These are phyloP conservation scores for Elegia similella DNA, from an alignment of 2,888 invertebrate species.

Conservation along the genomic window DNA sequence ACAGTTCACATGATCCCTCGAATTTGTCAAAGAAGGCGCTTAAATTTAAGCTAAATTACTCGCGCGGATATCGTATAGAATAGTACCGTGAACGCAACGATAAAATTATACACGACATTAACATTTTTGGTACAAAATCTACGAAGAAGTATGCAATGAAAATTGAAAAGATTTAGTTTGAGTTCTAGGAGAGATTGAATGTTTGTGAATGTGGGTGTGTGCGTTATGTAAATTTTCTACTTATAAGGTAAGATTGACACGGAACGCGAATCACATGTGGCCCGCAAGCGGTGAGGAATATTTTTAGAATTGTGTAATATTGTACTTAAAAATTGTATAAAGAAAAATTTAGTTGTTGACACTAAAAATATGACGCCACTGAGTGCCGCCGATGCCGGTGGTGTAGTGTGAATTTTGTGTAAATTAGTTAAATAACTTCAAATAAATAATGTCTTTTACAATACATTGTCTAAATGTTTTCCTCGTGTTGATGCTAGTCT, in stretches of 20 bases:
- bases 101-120: neutral
- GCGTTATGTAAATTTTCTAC: slow-evolving; percentile 55
- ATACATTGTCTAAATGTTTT: slow-evolving; percentile 7
- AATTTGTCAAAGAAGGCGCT: neutral
- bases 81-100: slow-evolving; percentile 2
- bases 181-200: slow-evolving; percentile 18
- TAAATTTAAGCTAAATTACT: slow-evolving; percentile 14
- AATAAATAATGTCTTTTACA: slow-evolving; percentile 24
- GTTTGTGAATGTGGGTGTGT: slow-evolving; percentile 27
- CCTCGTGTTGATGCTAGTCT: neutral
- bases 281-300: slow-evolving; percentile 23
- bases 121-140: neutral
- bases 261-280: slow-evolving; percentile 26
- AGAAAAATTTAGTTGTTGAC: slow-evolving; percentile 46
- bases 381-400: slow-evolving; percentile 45
- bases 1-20: slow-evolving; percentile 10
- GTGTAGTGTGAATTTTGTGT: slow-evolving; percentile 55
- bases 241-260: slow-evolving; percentile 47
- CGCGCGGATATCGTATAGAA: neutral
- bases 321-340: slow-evolving; percentile 51
- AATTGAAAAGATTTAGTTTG: neutral
- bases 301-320: slow-evolving; percentile 24
- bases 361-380: slow-evolving; percentile 48
- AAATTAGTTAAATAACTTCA: slow-evolving; percentile 52
- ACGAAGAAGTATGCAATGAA: neutral